These are phyloP conservation scores for Drosophila simulans DNA, from an alignment of 1,140 invertebrate species.

Conservation along the genomic window DNA sequence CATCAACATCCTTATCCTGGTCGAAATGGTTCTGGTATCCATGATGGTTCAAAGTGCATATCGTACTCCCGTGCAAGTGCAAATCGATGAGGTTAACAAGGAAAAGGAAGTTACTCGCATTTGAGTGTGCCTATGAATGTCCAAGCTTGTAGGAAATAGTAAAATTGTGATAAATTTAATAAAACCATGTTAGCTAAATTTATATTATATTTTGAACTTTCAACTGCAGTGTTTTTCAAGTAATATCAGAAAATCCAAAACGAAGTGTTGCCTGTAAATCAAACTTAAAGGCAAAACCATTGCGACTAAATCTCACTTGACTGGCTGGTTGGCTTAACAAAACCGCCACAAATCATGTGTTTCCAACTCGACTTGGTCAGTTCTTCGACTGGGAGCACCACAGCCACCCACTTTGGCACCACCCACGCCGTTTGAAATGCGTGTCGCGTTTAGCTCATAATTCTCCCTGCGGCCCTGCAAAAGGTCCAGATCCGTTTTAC, in stretches of 20 bases:
- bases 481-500: slow-evolving; percentile 51
- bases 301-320: slow-evolving; percentile 42
- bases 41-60: slow-evolving; percentile 77
- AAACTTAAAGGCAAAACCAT: slow-evolving; percentile 18
- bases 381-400: not conserved
- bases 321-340: slow-evolving; percentile 58
- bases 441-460: slow-evolving; percentile 77
- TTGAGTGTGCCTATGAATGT: slow-evolving; percentile 2
- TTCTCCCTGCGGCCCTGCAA: slow-evolving; percentile 45
- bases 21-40: slow-evolving; percentile 81
- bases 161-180: slow-evolving; percentile 77
- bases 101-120: slow-evolving; percentile 32
- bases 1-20: slow-evolving; percentile 76
- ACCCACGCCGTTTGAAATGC: slow-evolving; percentile 21
- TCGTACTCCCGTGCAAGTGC: slow-evolving; percentile 65
- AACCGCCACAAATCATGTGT: slow-evolving; percentile 63
- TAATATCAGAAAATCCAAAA: not conserved
- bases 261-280: slow-evolving; percentile 18
- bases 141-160: slow-evolving; percentile 27
- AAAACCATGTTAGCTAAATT: slow-evolving; percentile 50
- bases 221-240: not conserved
- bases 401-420: not conserved
- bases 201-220: not conserved
- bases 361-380: slow-evolving; percentile 11
- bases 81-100: slow-evolving; percentile 60